Evolutionary conservation across 2,888 invertebrate species (phyloP).

Genomic region (Uropetala carovei): DNA sequence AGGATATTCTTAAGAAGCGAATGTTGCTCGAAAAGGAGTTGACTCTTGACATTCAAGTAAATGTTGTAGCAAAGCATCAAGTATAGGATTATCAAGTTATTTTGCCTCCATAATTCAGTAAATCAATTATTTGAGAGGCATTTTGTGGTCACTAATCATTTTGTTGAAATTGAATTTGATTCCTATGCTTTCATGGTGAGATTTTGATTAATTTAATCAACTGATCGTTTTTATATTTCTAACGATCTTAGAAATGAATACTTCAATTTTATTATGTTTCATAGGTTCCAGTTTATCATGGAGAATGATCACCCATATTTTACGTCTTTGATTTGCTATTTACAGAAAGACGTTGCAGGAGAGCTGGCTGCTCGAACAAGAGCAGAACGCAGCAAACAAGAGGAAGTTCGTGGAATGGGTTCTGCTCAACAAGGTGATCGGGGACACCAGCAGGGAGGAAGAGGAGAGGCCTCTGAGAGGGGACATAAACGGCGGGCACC

Average conservation of each 20-base stretch:
- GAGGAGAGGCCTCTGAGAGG: slow-evolving; percentile 68
- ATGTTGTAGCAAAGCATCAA: neutral
- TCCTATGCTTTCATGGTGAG: neutral
- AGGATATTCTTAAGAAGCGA: slow-evolving; percentile 94
- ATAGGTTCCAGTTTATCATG: too few relatives aligned
- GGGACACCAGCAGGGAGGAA: slow-evolving; percentile 25
- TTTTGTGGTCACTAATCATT: too few relatives aligned
- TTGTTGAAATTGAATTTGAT: neutral
- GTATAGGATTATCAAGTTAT: too few relatives aligned
- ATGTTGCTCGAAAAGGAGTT: slow-evolving; percentile 92
- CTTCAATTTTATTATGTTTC: too few relatives aligned
- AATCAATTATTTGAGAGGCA: too few relatives aligned
- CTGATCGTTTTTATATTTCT: too few relatives aligned
- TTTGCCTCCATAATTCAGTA: too few relatives aligned
- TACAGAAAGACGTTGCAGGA: slow-evolving; percentile 85
- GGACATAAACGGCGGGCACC: slow-evolving; percentile 54
- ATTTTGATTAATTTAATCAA: neutral
- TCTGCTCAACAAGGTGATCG: slow-evolving; percentile 44
- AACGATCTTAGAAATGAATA: too few relatives aligned
- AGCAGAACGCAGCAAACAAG: slow-evolving; percentile 83
- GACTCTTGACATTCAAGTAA: slow-evolving; percentile 91
- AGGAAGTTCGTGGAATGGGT: slow-evolving; percentile 80
- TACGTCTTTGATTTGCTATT: slow-evolving; percentile 65
- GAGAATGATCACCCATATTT: neutral
- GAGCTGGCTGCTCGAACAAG: slow-evolving; percentile 85